These are phyloP conservation scores for Lithodes maja DNA, from an alignment of 2,888 invertebrate species.

Conservation along the genomic window DNA sequence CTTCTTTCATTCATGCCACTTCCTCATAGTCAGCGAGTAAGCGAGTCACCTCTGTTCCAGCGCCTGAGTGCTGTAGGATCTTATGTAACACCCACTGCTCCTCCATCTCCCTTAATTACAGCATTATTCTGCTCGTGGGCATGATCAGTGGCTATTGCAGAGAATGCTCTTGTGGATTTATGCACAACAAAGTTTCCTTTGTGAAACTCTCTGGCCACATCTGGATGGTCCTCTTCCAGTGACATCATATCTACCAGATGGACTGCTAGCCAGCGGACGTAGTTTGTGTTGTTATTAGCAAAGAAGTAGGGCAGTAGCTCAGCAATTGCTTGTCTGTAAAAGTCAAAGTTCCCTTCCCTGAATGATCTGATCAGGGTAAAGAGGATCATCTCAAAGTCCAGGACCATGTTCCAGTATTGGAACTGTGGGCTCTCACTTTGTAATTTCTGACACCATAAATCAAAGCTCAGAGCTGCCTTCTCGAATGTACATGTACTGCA, in stretches of 20 bases:
- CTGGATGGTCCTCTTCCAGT: conserved; percentile 27
- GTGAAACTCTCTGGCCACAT: conserved; percentile 7
- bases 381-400: conserved; percentile 37
- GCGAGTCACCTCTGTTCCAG: conserved; percentile 54
- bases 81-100: conserved; percentile 43
- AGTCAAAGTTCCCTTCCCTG: conserved; percentile 41
- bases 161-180: conserved; percentile 35
- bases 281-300: conserved; percentile 41
- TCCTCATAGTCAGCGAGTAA: conserved; percentile 43
- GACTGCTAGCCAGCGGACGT: conserved; percentile 52
- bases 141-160: conserved; percentile 41
- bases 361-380: conserved; percentile 44
- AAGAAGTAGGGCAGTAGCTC: conserved; percentile 47
- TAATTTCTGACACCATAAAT: conserved; percentile 1
- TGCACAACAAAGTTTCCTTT: conserved; percentile 31
- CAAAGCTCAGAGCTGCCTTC: neutral
- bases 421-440: conserved; percentile 26
- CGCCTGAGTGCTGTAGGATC: conserved; percentile 26
- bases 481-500: neutral
- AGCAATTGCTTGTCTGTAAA: conserved; percentile 48
- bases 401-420: conserved; percentile 50
- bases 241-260: conserved; percentile 51
- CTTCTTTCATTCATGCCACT: conserved; percentile 22
- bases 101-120: conserved; percentile 51
- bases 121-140: conserved; percentile 37